phyloP scores from a whole-genome alignment of 2,797 vertebrate genomes.

The Mormyrus proboscirostris region DNA sequence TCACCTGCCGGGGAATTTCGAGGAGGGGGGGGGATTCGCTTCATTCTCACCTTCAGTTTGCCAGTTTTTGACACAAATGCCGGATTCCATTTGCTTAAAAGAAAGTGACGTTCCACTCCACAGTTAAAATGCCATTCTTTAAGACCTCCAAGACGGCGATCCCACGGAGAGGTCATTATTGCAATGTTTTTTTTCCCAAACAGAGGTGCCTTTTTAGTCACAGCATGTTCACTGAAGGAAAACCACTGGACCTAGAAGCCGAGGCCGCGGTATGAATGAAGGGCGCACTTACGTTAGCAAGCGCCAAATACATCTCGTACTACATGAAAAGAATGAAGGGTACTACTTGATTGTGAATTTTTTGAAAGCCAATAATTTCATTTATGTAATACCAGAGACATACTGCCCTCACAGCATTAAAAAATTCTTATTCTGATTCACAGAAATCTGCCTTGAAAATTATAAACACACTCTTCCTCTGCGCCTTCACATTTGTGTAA shows the following conservation, averaged over 20 bases:
- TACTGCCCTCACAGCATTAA: background rate
- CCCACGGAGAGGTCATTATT: background rate
- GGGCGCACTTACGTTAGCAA: background rate
- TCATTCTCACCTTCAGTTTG: background rate
- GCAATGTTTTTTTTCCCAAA: background rate
- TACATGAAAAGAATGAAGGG: background rate
- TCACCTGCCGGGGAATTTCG: background rate
- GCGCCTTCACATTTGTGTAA: background rate
- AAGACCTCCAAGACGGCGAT: background rate
- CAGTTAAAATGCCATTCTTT: background rate
- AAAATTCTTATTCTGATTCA: background rate
- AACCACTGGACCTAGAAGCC: background rate
- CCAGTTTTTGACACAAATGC: background rate
- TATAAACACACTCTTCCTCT: background rate
- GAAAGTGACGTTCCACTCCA: background rate
- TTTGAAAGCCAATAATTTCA: background rate
- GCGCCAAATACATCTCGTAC: background rate
- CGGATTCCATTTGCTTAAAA: background rate
- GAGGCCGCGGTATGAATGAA: background rate
- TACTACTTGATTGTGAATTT: background rate
- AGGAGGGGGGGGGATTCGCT: background rate
- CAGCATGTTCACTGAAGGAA: background rate
- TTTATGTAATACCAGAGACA: background rate
- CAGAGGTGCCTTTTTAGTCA: background rate
- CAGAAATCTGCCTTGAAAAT: background rate